Evolutionary conservation across 1,140 invertebrate species (phyloP).

Genomic region (Paraescarpia echinospica): DNA sequence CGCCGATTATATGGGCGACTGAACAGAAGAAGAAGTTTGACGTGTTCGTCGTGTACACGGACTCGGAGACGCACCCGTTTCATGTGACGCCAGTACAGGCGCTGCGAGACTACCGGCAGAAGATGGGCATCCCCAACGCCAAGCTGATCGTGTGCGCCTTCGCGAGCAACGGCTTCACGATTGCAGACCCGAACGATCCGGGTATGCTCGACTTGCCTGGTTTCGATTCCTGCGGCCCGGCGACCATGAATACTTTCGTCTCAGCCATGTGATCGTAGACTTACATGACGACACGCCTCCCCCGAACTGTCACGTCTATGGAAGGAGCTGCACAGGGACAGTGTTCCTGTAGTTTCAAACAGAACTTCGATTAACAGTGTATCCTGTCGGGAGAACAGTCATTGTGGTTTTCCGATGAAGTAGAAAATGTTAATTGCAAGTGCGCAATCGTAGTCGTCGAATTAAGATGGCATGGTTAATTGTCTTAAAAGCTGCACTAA

Average conservation of each 20-base stretch:
- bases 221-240: conserved; percentile 66
- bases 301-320: neutral
- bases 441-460: too few species aligned
- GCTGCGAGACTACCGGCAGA: conserved; percentile 40
- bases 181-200: conserved; percentile 60
- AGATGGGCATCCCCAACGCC: conserved; percentile 47
- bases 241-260: conserved; percentile 58
- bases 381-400: neutral
- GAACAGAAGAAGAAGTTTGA: conserved; percentile 58
- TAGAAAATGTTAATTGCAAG: neutral
- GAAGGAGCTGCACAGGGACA: neutral
- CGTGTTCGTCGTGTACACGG: conserved; percentile 51
- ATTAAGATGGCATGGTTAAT: too few species aligned
- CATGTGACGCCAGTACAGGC: conserved; percentile 41
- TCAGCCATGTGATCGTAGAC: neutral
- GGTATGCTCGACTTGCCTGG: conserved; percentile 67
- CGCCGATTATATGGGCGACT: conserved; percentile 66
- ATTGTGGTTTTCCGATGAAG: neutral
- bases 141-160: conserved; percentile 65
- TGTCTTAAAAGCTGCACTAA: too few species aligned
- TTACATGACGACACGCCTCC: too few species aligned
- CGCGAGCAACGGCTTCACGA: conserved; percentile 56
- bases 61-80: conserved; percentile 46
- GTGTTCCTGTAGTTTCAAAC: neutral
- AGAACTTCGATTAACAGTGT: neutral